Conservation (phyloP, 1,140 invertebrate genomes). For the Nomia melanderi region DNA sequence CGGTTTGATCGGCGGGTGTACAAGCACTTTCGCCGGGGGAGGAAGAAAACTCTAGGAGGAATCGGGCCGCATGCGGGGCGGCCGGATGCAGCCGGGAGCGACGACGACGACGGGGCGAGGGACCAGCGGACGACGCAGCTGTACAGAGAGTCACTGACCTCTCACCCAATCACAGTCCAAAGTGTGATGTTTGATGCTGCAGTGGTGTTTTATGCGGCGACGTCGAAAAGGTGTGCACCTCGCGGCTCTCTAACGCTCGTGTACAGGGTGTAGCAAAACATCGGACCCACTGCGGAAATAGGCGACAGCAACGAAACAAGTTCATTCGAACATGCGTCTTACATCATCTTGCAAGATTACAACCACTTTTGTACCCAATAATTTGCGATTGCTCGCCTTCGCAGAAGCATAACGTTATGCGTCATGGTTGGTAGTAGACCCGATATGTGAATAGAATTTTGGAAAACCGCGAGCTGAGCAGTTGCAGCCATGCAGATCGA, state of each 20-base stretch:
- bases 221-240: constrained; percentile 75
- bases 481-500: no score
- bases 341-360: no score
- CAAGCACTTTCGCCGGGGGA: not conserved
- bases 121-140: constrained; percentile 43
- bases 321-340: no score
- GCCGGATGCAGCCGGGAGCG: constrained; percentile 40
- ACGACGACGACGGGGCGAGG: constrained; percentile 34
- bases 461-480: no score
- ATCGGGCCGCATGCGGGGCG: constrained; percentile 35
- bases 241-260: not conserved
- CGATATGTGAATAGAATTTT: no score
- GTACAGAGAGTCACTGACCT: constrained; percentile 72
- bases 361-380: no score
- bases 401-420: no score
- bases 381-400: no score
- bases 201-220: constrained; percentile 76
- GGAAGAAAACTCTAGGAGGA: not conserved
- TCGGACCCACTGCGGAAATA: no score
- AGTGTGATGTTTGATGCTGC: constrained; percentile 78
- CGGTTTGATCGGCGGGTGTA: not conserved
- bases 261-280: no score
- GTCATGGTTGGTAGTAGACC: no score
- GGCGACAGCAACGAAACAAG: no score
- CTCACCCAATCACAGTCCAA: constrained; percentile 67